phyloP scores from a whole-genome alignment of 2,888 invertebrate genomes.

The Pyrrhosoma nymphula region DNA sequence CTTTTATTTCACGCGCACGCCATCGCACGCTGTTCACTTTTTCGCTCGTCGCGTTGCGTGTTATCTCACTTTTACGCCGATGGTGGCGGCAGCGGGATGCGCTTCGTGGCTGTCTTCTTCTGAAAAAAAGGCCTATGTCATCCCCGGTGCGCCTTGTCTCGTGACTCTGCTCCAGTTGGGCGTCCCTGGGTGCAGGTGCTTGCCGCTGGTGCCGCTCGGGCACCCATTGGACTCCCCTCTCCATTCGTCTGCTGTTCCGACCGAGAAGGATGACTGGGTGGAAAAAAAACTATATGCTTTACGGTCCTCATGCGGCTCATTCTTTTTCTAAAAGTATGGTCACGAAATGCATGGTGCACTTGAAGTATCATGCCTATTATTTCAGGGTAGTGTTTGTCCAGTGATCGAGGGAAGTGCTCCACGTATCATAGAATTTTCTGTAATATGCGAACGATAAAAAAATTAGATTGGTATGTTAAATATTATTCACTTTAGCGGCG shows the following conservation, averaged over 20 bases:
- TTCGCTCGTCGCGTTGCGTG: background rate
- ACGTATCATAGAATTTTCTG: background rate
- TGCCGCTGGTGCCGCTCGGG: background rate
- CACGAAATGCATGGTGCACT: background rate
- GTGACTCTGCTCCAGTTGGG: background rate
- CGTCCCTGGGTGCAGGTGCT: background rate
- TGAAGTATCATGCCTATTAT: background rate
- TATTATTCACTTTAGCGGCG: no score
- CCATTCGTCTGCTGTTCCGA: background rate
- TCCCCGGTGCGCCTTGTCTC: background rate
- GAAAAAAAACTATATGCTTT: background rate
- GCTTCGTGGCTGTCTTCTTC: background rate
- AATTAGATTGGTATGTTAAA: no score
- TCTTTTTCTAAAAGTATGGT: background rate
- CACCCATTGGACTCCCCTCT: background rate
- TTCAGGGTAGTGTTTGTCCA: background rate
- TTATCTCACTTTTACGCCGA: background rate
- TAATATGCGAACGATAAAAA: background rate
- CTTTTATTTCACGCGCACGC: slow-evolving; percentile 1
- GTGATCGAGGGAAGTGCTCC: background rate
- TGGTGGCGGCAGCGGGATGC: background rate
- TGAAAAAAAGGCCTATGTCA: background rate
- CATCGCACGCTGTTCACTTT: background rate
- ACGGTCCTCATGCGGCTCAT: background rate
- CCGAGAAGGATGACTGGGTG: background rate